Conservation (phyloP, 2,888 invertebrate genomes). For the Drosophila parthenogenetica region DNA sequence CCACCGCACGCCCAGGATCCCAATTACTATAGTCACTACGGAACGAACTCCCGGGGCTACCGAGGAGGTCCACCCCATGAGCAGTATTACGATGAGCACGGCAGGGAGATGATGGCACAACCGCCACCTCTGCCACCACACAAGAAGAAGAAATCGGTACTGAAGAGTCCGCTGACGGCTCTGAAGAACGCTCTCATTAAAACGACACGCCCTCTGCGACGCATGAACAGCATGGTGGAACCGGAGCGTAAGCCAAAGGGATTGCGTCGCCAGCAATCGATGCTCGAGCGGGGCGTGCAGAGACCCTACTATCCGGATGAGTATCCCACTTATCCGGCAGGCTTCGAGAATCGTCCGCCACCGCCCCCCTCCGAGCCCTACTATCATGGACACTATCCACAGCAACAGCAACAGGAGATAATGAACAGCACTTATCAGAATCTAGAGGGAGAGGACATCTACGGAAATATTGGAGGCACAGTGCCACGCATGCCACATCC, state of each 20-base stretch:
- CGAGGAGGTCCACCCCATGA: conserved; percentile 49
- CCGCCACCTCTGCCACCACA: conserved; percentile 82
- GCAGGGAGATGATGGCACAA: conserved; percentile 60
- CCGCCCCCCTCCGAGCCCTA: conserved; percentile 66
- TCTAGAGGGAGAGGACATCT: conserved; percentile 84
- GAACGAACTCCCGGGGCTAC: conserved; percentile 46
- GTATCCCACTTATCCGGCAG: conserved; percentile 83
- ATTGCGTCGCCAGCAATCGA: conserved; percentile 84
- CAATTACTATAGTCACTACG: conserved; percentile 74
- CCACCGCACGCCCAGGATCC: conserved; percentile 72
- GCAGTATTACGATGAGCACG: conserved; percentile 79
- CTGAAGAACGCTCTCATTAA: conserved; percentile 85
- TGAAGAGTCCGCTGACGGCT: conserved; percentile 84
- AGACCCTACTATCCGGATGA: conserved; percentile 84
- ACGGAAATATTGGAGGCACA: conserved; percentile 79
- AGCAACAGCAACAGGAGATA: conserved; percentile 65
- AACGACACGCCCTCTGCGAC: conserved; percentile 83
- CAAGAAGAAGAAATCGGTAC: conserved; percentile 84
- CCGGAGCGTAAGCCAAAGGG: conserved; percentile 82
- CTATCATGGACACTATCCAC: conserved; percentile 64
- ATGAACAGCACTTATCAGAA: conserved; percentile 84
- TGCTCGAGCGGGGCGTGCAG: conserved; percentile 84
- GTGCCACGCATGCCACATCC: conserved; percentile 46
- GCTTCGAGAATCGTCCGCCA: conserved; percentile 72
- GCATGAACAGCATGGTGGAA: conserved; percentile 85